Conservation (phyloP, 2,113 vertebrate genomes). For the Leptosomus discolor region DNA sequence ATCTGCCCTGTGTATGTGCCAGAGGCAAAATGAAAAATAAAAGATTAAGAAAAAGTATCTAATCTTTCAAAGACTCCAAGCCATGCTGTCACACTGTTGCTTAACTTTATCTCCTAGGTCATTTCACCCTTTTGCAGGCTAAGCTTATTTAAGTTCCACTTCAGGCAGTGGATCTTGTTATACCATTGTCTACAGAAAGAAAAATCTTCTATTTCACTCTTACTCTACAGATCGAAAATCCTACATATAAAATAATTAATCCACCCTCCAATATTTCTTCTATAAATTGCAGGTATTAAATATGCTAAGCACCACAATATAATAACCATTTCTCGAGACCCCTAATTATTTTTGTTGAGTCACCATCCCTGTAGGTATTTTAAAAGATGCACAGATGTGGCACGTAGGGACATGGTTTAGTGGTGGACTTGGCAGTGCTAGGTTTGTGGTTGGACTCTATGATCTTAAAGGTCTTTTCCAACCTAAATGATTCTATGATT, state of each 20-base stretch:
- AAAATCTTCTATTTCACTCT: not conserved
- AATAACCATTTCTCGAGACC: not conserved
- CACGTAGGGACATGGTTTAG: fast-evolving
- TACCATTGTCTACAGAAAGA: not conserved
- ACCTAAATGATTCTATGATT: not conserved
- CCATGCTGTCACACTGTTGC: not conserved
- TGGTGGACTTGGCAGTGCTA: not conserved
- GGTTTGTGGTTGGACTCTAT: not conserved
- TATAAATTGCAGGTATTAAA: not conserved
- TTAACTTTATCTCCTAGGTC: not conserved
- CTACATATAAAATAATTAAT: not conserved
- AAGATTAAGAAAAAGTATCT: not conserved
- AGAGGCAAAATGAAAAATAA: not conserved
- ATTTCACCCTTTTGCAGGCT: not conserved
- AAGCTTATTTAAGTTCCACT: not conserved
- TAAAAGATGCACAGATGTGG: not conserved
- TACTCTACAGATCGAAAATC: not conserved
- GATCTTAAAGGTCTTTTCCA: not conserved
- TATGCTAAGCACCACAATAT: not conserved
- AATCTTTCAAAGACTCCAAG: not conserved
- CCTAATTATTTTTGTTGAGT: not conserved
- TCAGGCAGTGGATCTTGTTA: not conserved
- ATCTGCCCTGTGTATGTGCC: not conserved
- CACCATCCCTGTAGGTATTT: not conserved
- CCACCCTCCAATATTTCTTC: not conserved